Percentiles rank a stretch among this genome's conserved stretches.
Conservation (phyloP, 2,797 vertebrate genomes). For the Liparis tanakae region DNA sequence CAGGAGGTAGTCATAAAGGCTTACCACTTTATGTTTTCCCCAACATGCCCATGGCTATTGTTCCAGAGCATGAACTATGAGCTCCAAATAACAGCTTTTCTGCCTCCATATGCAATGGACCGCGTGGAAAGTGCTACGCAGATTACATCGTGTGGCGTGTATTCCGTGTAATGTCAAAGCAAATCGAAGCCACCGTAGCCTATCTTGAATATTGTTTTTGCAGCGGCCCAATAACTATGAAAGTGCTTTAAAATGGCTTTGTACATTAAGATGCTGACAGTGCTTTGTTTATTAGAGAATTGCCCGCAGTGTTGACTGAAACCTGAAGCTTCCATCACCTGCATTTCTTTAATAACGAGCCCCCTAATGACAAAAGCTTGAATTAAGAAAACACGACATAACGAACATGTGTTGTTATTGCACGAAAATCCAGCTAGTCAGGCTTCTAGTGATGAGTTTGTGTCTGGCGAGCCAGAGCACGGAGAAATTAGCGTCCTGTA, state of each 20-base stretch:
- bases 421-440: too few relatives aligned
- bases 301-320: background rate
- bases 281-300: background rate
- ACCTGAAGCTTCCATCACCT: background rate
- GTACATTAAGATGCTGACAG: constrained; percentile 20
- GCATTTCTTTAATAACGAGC: too few relatives aligned
- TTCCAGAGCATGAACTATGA: constrained; percentile 27
- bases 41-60: constrained; percentile 20
- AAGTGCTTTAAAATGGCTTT: constrained; percentile 21
- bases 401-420: background rate
- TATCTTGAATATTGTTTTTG: constrained; percentile 26
- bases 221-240: constrained; percentile 28
- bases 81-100: constrained; percentile 31
- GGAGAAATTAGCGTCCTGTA: too few relatives aligned
- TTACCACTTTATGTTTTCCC: constrained; percentile 7
- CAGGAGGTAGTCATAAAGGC: constrained; percentile 6
- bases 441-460: too few relatives aligned
- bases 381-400: background rate
- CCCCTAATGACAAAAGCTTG: background rate
- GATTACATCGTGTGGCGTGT: constrained; percentile 24
- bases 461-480: too few relatives aligned
- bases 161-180: constrained; percentile 5
- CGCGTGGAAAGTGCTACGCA: constrained; percentile 39
- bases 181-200: constrained; percentile 14
- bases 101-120: background rate